These are phyloP conservation scores for Nymphalis io DNA, from an alignment of 1,140 invertebrate species.

Conservation along the genomic window DNA sequence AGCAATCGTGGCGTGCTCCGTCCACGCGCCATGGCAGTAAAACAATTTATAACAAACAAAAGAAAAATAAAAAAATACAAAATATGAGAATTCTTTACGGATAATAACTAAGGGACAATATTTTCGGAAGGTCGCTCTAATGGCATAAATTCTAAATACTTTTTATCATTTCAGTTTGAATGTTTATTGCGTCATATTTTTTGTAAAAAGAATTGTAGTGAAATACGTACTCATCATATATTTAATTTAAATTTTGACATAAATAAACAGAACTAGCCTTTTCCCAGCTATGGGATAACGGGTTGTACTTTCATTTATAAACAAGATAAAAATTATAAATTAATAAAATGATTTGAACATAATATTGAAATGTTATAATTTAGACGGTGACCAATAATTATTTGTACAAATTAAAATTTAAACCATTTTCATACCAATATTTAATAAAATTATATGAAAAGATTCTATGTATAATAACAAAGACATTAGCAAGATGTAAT, in stretches of 20 bases:
- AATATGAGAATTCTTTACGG: constrained; percentile 65
- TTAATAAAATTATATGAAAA: background rate
- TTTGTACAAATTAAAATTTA: too few species aligned
- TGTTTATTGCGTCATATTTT: constrained; percentile 28
- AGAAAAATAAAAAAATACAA: constrained; percentile 53
- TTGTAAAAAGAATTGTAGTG: background rate
- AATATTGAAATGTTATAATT: too few species aligned
- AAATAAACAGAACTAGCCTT: too few species aligned
- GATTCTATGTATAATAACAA: background rate
- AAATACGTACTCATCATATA: background rate
- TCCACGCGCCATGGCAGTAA: constrained; percentile 67
- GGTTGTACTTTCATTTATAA: too few species aligned
- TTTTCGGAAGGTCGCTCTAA: constrained; percentile 64
- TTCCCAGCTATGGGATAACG: too few species aligned
- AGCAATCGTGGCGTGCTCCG: constrained; percentile 49
- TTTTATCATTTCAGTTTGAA: background rate
- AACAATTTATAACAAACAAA: constrained; percentile 61
- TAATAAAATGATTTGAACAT: too few species aligned
- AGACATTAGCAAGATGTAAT: background rate
- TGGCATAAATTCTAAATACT: background rate
- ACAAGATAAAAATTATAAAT: too few species aligned
- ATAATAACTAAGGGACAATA: constrained; percentile 56
- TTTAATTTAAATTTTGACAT: too few species aligned
- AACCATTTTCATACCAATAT: background rate
- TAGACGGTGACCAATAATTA: too few species aligned